Percentiles rank a stretch among this genome's conserved stretches.
These are phyloP conservation scores for Bergia puertoricense DNA, from an alignment of 92 coral and sea anemone species.

Conservation along the genomic window DNA sequence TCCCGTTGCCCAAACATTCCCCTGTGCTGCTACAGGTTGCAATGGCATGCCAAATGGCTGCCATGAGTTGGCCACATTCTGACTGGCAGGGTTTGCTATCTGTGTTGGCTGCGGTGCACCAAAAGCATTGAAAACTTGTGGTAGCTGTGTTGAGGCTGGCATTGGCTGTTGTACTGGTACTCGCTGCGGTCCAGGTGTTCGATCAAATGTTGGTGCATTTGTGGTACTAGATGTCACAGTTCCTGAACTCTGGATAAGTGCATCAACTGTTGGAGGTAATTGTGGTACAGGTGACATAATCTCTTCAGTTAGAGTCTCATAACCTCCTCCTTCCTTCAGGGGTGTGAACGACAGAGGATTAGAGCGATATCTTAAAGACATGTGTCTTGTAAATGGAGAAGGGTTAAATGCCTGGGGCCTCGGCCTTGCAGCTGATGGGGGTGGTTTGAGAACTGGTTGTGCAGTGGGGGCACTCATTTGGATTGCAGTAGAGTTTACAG, in stretches of 20 bases:
- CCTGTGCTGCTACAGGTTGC: conserved; percentile 36
- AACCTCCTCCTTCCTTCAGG: conserved; percentile 74
- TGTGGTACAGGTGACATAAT: conserved; percentile 69
- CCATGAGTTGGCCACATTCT: conserved; percentile 43
- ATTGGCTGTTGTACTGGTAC: background rate
- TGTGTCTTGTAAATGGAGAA: conserved; percentile 97
- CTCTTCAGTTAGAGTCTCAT: conserved; percentile 89
- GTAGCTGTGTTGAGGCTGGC: conserved; percentile 8
- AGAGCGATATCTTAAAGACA: conserved; percentile 92
- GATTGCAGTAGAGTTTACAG: conserved; percentile 27
- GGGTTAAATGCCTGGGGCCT: conserved; percentile 94
- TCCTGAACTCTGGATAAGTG: conserved; percentile 52
- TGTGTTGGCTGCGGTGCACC: conserved; percentile 43
- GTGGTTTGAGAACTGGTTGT: conserved; percentile 82
- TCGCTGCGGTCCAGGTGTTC: conserved; percentile 33
- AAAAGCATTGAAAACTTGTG: conserved; percentile 39
- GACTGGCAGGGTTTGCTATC: conserved; percentile 43
- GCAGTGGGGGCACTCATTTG: conserved; percentile 46
- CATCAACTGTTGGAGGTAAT: conserved; percentile 81
- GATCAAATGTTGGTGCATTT: conserved; percentile 13
- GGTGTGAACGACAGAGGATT: conserved; percentile 93
- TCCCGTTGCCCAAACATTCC: conserved; percentile 46
- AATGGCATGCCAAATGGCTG: conserved; percentile 60
- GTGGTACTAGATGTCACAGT: conserved; percentile 34
- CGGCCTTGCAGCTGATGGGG: conserved; percentile 84